phyloP scores from a whole-genome alignment of 2,888 invertebrate species.

The Drosophila eohydei region DNA sequence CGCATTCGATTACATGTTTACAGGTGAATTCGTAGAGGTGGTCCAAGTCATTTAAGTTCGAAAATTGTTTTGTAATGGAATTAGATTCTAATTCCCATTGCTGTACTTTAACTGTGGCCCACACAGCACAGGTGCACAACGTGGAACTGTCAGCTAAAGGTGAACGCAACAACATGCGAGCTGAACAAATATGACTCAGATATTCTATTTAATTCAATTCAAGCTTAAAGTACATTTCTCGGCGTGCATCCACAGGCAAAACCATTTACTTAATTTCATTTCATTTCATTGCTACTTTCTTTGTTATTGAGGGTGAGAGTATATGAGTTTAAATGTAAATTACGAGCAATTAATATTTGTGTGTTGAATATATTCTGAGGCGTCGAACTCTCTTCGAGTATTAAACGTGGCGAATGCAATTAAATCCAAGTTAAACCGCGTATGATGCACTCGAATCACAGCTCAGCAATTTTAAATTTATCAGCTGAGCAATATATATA shows the following conservation, averaged over 20 bases:
- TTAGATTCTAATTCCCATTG: conserved; percentile 73
- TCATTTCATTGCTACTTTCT: not conserved
- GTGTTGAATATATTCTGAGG: not conserved
- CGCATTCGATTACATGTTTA: not conserved
- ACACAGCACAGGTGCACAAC: conserved; percentile 28
- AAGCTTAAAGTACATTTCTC: conserved; percentile 17
- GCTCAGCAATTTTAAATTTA: not conserved
- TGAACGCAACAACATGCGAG: not conserved
- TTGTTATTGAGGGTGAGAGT: too few species aligned
- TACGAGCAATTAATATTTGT: conserved; percentile 19
- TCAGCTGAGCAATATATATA: not conserved
- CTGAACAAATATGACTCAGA: conserved; percentile 23
- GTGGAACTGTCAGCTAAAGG: not conserved
- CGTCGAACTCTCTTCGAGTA: too few species aligned
- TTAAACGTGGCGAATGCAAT: not conserved
- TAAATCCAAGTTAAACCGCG: conserved; percentile 16
- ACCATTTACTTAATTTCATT: conserved; percentile 28
- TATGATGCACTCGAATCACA: not conserved
- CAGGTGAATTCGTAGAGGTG: conserved; percentile 2
- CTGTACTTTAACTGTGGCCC: conserved; percentile 32
- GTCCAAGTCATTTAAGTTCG: conserved; percentile 60
- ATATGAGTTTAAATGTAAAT: conserved; percentile 14
- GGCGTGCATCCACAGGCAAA: conserved; percentile 15
- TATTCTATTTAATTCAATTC: conserved; percentile 38
- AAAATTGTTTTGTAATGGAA: conserved; percentile 76